Base-by-base conservation (phyloP, 2,113 vertebrate species). In the Scomber colias region DNA sequence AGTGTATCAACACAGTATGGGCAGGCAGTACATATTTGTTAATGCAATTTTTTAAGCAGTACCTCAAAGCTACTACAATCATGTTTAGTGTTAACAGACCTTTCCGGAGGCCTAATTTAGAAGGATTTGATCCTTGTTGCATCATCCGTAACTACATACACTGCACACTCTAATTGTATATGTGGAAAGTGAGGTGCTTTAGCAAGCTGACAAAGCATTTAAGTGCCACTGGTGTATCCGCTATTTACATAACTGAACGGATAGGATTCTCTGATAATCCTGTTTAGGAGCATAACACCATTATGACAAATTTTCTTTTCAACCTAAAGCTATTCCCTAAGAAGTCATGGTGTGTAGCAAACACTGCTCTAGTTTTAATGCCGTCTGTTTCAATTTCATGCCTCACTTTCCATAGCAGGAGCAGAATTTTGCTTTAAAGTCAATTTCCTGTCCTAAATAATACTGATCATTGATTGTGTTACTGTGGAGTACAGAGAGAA, bases 161-260 rank as follows among this genome's bases (percentile, higher is more conserved):
- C 48, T 30, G 4, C 27, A 62, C 46, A 62, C 10, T 12, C 15
- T n/a, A 19, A 49, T 16, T 50, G 6, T 57, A 13, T 71, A 11
- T 45, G 24, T 49, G 5, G 12, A 68, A 24, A 63, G 45, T 0
- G 24, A 71, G 19, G 21, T 46, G 54, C 10, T 8, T 9, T 53
- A 69, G 77, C 13, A 64, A 75, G 30, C 70, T 64, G 70, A 77
- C 51, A 64, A 75, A 66, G 60, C 57, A 46, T 65, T 76, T 82
- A 5, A 17, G 51, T 24, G 27, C 15, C 15, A 21, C 8, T 72
- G 21, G 14, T 71, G 27, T 27, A 19, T 59, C 21, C 5, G 1
- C 54, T 10, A 60, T 69, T 64, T 24, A 56, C 54, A 19, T 72
- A 55, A 78, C 24, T n/a, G 21, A 60, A 24, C 21, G 24, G 63